These are phyloP conservation scores for Otocyon megalotis DNA, from an alignment of 2,113 vertebrate species.

Conservation along the genomic window DNA sequence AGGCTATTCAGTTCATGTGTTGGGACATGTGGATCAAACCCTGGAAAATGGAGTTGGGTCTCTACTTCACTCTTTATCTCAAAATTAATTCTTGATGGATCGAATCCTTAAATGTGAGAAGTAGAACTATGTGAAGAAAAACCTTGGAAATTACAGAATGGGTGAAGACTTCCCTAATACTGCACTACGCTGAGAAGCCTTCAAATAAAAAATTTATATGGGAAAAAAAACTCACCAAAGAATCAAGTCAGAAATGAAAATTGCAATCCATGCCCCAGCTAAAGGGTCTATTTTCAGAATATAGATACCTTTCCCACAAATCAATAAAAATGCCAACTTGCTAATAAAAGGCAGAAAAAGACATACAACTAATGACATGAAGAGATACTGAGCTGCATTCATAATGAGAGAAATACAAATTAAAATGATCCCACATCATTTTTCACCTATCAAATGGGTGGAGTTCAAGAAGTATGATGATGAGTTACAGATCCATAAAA, in stretches of 20 bases:
- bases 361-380: not conserved
- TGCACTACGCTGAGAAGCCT: not conserved
- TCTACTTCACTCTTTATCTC: not conserved
- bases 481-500: not conserved
- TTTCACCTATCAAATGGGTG: not conserved
- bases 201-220: not conserved
- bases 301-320: not conserved
- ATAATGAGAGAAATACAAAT: not conserved
- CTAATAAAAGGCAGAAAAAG: not conserved
- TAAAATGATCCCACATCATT: not conserved
- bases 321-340: not conserved
- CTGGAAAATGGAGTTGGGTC: not conserved
- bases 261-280: not conserved
- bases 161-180: not conserved
- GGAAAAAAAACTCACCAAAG: not conserved
- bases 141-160: not conserved
- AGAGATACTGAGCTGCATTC: not conserved
- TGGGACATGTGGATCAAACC: not conserved
- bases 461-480: not conserved
- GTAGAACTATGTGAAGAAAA: not conserved
- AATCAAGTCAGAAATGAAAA: not conserved
- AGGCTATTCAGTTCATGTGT: not conserved
- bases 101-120: slow-evolving; percentile 10
- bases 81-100: not conserved
- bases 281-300: not conserved